phyloP scores from a whole-genome alignment of 64 coral and sea anemone genomes.

The Stichodactyla helianthus region DNA sequence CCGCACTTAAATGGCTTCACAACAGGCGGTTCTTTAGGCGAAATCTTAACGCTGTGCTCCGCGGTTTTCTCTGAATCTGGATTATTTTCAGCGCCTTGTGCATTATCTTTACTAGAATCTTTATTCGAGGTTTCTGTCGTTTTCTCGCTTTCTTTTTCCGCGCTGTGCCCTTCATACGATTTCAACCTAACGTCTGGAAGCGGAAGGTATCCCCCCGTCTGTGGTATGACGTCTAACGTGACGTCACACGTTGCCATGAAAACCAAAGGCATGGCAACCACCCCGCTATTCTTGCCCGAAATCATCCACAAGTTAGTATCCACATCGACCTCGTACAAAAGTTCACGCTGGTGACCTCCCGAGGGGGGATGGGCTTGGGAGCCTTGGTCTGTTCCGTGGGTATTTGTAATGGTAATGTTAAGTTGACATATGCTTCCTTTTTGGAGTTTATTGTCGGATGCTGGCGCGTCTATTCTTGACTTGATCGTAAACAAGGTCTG shows the following conservation, averaged over 20 bases:
- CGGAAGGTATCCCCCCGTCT: conserved; percentile 70
- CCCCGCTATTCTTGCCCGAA: conserved; percentile 72
- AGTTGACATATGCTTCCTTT: conserved; percentile 51
- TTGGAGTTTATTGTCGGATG: conserved; percentile 20
- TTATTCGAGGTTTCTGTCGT: background rate
- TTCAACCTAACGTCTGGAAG: conserved; percentile 64
- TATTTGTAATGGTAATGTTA: conserved; percentile 59
- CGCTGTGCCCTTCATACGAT: conserved; percentile 42
- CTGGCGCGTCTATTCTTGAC: conserved; percentile 59
- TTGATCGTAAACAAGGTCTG: conserved; percentile 84
- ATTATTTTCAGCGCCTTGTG: background rate
- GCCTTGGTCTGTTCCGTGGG: background rate
- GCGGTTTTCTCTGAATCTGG: conserved; percentile 7
- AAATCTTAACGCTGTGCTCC: conserved; percentile 1
- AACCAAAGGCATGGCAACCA: conserved; percentile 58
- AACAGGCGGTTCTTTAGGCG: conserved; percentile 28
- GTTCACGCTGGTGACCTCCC: conserved; percentile 20
- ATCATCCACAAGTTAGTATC: conserved; percentile 79
- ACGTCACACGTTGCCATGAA: conserved; percentile 77
- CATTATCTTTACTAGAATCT: conserved; percentile 24
- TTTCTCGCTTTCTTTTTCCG: conserved; percentile 23
- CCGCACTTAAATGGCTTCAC: conserved; percentile 59
- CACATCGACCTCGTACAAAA: conserved; percentile 76
- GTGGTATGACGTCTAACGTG: conserved; percentile 55
- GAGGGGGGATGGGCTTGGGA: background rate